Conservation (phyloP, 2,113 vertebrate genomes). For the Hucho hucho region DNA sequence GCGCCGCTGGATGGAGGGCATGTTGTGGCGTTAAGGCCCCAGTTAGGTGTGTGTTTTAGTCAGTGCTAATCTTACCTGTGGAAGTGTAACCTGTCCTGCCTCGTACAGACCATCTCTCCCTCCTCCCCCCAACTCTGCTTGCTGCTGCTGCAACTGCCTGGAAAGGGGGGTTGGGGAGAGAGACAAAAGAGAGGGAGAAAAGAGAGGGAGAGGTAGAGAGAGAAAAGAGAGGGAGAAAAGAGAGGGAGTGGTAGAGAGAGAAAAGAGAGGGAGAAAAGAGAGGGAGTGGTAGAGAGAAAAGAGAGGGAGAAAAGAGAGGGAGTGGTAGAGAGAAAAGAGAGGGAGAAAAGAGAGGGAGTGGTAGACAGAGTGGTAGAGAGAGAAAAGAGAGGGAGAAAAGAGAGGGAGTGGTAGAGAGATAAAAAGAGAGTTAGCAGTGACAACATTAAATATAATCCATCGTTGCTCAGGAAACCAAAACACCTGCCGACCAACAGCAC, state of each 20-base stretch:
- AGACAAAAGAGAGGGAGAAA: neutral
- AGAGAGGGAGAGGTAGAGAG: too few relatives aligned
- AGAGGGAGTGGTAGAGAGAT: too few relatives aligned
- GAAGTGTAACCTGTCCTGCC: slow-evolving; percentile 55
- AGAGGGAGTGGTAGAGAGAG: too few relatives aligned
- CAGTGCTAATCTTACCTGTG: slow-evolving; percentile 58
- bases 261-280: too few relatives aligned
- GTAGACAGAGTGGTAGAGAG: too few relatives aligned
- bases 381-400: too few relatives aligned
- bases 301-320: too few relatives aligned
- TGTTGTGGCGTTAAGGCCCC: neutral
- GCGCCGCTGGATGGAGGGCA: too few relatives aligned
- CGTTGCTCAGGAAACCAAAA: slow-evolving; percentile 43
- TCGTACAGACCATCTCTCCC: slow-evolving; percentile 81
- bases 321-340: too few relatives aligned
- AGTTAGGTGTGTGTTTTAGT: neutral
- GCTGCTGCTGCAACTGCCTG: slow-evolving; percentile 82
- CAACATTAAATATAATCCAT: slow-evolving; percentile 35
- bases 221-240: too few relatives aligned
- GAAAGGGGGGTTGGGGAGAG: slow-evolving; percentile 13
- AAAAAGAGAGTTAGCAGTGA: neutral
- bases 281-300: too few relatives aligned
- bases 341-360: too few relatives aligned
- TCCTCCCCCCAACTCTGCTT: slow-evolving; percentile 83
- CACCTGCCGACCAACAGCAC: slow-evolving; percentile 42